Evolutionary conservation across 2,888 invertebrate species (phyloP).

Genomic region (Eristalis pertinax): DNA sequence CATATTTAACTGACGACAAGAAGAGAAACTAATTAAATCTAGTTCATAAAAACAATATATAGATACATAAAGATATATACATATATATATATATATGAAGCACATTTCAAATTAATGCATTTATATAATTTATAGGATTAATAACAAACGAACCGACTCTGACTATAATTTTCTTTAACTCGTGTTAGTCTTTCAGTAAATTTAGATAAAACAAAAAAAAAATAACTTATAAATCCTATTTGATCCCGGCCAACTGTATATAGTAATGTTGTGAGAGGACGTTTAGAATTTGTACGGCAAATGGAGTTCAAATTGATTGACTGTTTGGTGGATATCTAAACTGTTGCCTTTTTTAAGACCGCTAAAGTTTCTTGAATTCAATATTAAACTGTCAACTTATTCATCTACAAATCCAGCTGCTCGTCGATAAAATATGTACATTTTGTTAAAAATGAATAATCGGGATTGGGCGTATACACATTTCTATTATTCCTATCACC

Average conservation of each 20-base stretch:
- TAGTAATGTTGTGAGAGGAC: background rate
- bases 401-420: no score
- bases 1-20: background rate
- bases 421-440: no score
- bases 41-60: background rate
- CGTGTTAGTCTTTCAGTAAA: slow-evolving; percentile 33
- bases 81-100: slow-evolving; percentile 37
- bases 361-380: no score
- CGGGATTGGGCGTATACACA: no score
- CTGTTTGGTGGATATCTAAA: no score
- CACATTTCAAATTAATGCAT: slow-evolving; percentile 65
- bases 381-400: no score
- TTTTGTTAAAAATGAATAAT: no score
- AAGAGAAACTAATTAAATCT: background rate
- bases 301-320: background rate
- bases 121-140: slow-evolving; percentile 47
- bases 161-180: slow-evolving; percentile 59
- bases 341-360: no score
- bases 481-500: no score
- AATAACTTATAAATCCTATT: background rate
- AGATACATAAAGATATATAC: slow-evolving; percentile 8
- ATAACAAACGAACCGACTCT: slow-evolving; percentile 52
- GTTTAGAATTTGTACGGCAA: background rate
- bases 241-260: background rate
- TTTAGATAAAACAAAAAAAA: slow-evolving; percentile 10